Evolutionary conservation across 2,113 vertebrate genomes (phyloP).

Genomic region (Etheostoma cragini): DNA sequence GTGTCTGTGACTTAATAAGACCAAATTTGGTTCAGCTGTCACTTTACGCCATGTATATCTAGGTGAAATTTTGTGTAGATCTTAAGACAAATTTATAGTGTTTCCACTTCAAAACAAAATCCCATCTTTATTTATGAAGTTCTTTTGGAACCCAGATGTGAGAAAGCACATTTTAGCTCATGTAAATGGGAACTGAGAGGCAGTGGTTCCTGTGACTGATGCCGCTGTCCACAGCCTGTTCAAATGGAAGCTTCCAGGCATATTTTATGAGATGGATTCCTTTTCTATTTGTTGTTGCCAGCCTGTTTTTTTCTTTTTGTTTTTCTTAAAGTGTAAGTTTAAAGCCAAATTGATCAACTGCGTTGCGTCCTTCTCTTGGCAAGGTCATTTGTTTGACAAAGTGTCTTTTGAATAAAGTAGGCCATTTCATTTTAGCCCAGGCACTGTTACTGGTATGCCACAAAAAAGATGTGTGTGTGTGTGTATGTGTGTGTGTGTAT

Average conservation of each 20-base stretch:
- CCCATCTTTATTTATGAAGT: slow-evolving; percentile 27
- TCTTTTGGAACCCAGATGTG: slow-evolving; percentile 31
- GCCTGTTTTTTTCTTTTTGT: slow-evolving; percentile 50
- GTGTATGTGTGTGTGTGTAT: slow-evolving; percentile 6
- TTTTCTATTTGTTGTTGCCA: slow-evolving; percentile 69
- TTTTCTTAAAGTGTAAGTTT: slow-evolving; percentile 73
- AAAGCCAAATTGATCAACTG: slow-evolving; percentile 77
- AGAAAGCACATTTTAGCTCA: slow-evolving; percentile 35
- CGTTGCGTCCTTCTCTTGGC: slow-evolving; percentile 49
- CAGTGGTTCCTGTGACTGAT: slow-evolving; percentile 70
- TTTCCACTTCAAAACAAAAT: neutral
- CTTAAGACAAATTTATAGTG: neutral
- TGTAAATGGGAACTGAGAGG: slow-evolving; percentile 52
- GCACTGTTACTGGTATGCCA: slow-evolving; percentile 71
- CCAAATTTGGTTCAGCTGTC: neutral
- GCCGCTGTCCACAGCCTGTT: slow-evolving; percentile 65
- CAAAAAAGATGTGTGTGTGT: slow-evolving; percentile 19
- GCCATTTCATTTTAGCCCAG: slow-evolving; percentile 71
- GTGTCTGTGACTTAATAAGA: neutral
- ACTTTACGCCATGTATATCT: neutral
- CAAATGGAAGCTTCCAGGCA: slow-evolving; percentile 74
- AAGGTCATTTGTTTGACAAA: slow-evolving; percentile 80
- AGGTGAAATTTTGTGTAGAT: neutral
- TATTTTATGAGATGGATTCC: slow-evolving; percentile 80
- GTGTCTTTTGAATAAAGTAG: slow-evolving; percentile 73